phyloP scores from a whole-genome alignment of 2,797 vertebrate species.

The Micrastur ruficollis region DNA sequence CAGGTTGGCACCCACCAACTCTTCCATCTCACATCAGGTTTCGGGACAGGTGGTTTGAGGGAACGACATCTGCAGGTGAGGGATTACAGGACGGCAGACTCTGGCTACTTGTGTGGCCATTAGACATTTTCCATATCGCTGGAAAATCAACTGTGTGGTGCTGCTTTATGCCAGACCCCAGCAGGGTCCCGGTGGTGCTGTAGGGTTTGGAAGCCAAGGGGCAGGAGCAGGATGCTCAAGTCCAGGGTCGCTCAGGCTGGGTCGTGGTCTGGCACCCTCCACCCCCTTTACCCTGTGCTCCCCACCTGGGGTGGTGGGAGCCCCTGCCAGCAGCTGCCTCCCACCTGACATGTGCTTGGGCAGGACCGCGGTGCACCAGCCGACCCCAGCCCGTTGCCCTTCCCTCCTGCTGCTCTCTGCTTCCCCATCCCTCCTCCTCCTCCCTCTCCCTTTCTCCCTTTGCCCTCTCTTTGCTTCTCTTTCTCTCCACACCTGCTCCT shows the following conservation, averaged over 20 bases:
- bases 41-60: neutral
- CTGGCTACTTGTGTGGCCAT: neutral
- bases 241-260: neutral
- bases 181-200: fast-evolving
- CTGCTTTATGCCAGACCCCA: neutral
- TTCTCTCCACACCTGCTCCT: constrained; percentile 46
- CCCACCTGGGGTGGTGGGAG: fast-evolving
- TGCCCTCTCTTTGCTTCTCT: neutral
- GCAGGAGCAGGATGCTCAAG: neutral
- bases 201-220: neutral
- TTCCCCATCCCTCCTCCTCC: neutral
- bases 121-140: neutral
- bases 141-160: neutral
- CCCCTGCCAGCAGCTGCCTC: neutral
- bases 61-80: neutral
- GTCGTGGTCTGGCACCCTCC: neutral
- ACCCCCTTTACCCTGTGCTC: fast-evolving
- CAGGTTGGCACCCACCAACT: neutral
- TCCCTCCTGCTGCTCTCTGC: neutral
- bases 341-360: fast-evolving
- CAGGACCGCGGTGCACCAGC: neutral
- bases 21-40: neutral
- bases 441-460: neutral
- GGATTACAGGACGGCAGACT: neutral
- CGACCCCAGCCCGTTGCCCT: neutral